These are phyloP conservation scores for Aphelenchoides avenae DNA, from an alignment of 1,140 invertebrate species.

Conservation along the genomic window DNA sequence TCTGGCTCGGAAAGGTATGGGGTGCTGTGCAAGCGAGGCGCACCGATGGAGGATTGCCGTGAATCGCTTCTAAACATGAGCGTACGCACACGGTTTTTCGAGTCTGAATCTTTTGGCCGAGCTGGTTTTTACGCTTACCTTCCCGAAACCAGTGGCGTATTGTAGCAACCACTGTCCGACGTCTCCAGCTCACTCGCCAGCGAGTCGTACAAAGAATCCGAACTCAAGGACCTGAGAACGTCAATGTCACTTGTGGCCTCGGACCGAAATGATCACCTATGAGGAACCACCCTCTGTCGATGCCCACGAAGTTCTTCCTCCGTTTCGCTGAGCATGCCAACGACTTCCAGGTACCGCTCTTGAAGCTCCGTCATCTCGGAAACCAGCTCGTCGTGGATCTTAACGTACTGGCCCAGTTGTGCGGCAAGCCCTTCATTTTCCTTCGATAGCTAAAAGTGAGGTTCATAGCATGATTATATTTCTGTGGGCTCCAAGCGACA, in stretches of 20 bases:
- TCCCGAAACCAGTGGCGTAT: constrained; percentile 41
- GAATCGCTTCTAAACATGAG: too few species aligned
- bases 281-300: constrained; percentile 18
- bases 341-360: constrained; percentile 48
- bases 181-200: constrained; percentile 51
- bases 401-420: constrained; percentile 31
- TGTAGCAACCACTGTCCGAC: constrained; percentile 45
- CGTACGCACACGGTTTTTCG: too few species aligned
- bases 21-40: too few species aligned
- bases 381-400: constrained; percentile 35
- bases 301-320: constrained; percentile 46
- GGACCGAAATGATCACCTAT: not conserved
- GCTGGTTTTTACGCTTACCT: too few species aligned
- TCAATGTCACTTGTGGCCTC: not conserved
- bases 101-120: too few species aligned
- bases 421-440: constrained; percentile 40
- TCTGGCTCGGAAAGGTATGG: too few species aligned
- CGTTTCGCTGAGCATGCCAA: constrained; percentile 43
- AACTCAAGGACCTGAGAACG: constrained; percentile 25
- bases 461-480: not conserved
- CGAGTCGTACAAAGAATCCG: constrained; percentile 52
- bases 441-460: constrained; percentile 26
- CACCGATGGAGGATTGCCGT: too few species aligned
- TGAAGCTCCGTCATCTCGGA: constrained; percentile 39
- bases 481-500: not conserved